These are phyloP conservation scores for Porites lutea DNA, from an alignment of 64 coral and sea anemone species.

Conservation along the genomic window DNA sequence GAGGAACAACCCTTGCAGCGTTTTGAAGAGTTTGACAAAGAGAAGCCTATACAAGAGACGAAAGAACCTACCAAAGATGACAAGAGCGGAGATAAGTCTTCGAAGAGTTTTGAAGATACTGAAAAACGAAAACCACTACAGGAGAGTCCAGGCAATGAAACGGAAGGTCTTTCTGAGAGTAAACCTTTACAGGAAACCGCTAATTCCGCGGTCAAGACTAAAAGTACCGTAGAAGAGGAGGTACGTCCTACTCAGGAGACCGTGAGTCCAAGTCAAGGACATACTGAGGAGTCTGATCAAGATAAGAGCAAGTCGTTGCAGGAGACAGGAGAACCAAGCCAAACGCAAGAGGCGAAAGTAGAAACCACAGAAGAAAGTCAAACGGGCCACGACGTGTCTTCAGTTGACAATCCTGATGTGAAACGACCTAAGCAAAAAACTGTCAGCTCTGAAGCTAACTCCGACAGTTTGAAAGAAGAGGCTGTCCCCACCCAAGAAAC, in stretches of 20 bases:
- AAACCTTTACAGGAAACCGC: conserved; percentile 10
- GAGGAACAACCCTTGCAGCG: neutral
- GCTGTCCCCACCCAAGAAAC: neutral
- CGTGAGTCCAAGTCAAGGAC: neutral
- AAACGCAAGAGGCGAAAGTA: too few relatives aligned
- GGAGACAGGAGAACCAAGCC: too few relatives aligned
- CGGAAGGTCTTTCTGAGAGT: neutral
- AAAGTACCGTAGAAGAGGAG: neutral
- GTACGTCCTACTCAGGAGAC: neutral
- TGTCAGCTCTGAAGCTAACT: neutral
- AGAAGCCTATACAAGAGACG: neutral
- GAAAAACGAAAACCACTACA: neutral
- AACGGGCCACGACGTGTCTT: too few relatives aligned
- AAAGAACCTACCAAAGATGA: neutral
- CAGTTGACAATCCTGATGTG: neutral
- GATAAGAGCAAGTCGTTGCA: neutral
- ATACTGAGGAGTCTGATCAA: neutral
- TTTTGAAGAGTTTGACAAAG: neutral
- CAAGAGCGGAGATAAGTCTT: neutral
- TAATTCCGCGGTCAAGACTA: neutral
- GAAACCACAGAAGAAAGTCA: too few relatives aligned
- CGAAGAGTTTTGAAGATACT: neutral
- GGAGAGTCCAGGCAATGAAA: neutral
- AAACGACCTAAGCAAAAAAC: neutral
- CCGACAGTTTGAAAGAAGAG: neutral